These are phyloP conservation scores for Sparus aurata DNA, from an alignment of 2,797 vertebrate genomes.

Conservation along the genomic window DNA sequence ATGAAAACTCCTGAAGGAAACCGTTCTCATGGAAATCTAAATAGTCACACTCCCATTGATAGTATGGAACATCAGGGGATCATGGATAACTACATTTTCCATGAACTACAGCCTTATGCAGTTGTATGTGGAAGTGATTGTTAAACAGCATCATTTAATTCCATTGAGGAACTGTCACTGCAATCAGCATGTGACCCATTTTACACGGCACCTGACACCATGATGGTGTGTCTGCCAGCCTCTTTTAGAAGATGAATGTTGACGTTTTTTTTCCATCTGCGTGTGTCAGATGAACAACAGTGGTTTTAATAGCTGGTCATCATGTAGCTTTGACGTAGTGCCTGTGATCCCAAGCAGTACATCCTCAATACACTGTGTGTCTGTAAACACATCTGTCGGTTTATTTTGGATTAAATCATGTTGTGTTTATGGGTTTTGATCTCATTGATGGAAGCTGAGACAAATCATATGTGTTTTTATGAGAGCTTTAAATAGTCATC, in stretches of 20 bases:
- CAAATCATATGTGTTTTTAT: not conserved
- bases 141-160: not conserved
- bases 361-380: not conserved
- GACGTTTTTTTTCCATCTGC: not conserved
- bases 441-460: not conserved
- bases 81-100: not conserved
- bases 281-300: too few species aligned
- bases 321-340: not conserved
- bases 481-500: not conserved
- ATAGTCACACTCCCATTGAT: not conserved
- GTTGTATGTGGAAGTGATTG: not conserved
- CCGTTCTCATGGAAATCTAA: not conserved
- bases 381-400: not conserved
- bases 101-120: not conserved
- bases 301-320: not conserved
- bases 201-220: not conserved
- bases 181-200: not conserved
- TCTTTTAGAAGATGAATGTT: constrained; percentile 2
- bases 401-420: not conserved
- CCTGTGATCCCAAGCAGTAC: not conserved
- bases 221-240: not conserved
- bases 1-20: not conserved
- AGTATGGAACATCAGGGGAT: not conserved
- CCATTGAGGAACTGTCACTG: not conserved
- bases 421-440: constrained; percentile 2